Base-by-base conservation (phyloP, 2,888 invertebrate genomes). In the Diplazon laetatorius region DNA sequence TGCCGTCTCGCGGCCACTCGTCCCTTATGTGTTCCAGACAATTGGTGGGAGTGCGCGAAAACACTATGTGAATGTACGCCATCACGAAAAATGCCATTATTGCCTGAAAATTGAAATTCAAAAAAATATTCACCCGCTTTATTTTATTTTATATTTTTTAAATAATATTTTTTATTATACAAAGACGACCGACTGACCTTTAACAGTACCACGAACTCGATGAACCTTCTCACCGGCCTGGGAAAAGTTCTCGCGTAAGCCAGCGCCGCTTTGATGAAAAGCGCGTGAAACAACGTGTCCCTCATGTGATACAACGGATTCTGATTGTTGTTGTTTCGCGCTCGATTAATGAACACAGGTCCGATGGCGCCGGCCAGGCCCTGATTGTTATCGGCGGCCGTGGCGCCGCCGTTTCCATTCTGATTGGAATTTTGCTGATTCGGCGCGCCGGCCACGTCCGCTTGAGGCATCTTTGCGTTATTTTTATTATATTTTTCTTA, bases 1-100 rank as follows among this genome's bases (percentile, higher is more conserved):
- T 97, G 3, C 99, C 99, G 91, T 98, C 97, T 78, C 97, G 93
- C 0, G 99, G 99, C 99, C 99, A 99, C 10, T 95, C 94, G 82
- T 95, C 94, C 88, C 95, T 94, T 37, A 98, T 94, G 90, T 97
- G 95, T 89, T 97, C 95, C 84, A 99, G 93, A 91, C 99, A 99
- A 85, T 97, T 97, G 69, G 97, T 96, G 6, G 99, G 98, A 78
- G 97, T 95, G 87, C 97, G 94, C 55, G 98, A 97, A 91, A 99
- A 98, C 80, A 96, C 96, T 89, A 97, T 94, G 89, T 99, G 99
- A 88, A 99, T 97, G 91, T 99, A 99, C 59, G 97, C 95, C 86
- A 99, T 93, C 62, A 98, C 95, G 88, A 97, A 96, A 91, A 99
- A 96, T 68, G 98, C 97, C 68, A 95, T 89, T 82, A 97, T 91